Evolutionary conservation across 1,140 invertebrate species (phyloP), one percentile per base, ranked within the genome.

Genomic region (Samia ricini): DNA sequence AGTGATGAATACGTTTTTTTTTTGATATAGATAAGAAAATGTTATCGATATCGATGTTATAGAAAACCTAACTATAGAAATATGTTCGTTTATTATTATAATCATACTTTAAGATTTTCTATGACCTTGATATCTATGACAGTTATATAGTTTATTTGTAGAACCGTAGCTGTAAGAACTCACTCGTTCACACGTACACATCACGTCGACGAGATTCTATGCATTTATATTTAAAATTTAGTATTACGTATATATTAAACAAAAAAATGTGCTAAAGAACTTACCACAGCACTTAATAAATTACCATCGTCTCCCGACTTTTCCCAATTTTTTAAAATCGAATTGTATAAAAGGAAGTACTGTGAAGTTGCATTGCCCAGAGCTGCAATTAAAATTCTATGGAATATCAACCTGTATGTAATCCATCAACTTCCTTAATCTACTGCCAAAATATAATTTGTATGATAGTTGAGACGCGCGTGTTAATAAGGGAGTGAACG

Each of bases 181-280:
- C 19, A 64, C 58, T 66, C 48, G 61, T 59, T 71, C 63, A 71
- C 68, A 60, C 64, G 58, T 65, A 60, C 57, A 68, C 69, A 71
- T 71, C 68, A 72, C 71, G 66, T 56, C 54, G 52, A 62, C 69
- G 76, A 77, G 71, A 77, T 77, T 69, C 29, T 68, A 75, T 79
- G 76, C 79, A 81, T 81, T 81, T 81, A 80, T 76, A 74, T 76
- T 74, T 77, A 71, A 76, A 42, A 51, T 12, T 57, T 72, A 74
- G 70, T 69, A 54, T 64, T 71, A 72, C 19, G 42, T 29, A 36
- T 48, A 33, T 65, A 61, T 61, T 12, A 42, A 42, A 42, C 26
- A 42, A 42, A 12, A 0, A 15, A 4, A 26, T 26, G 12, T n/a
- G 33, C n/a, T 1, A 15, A 3, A 4, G 10, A 42, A 4, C 33